Evolutionary conservation across 2,113 vertebrate species (phyloP).

Genomic region (Brachirus orientalis): DNA sequence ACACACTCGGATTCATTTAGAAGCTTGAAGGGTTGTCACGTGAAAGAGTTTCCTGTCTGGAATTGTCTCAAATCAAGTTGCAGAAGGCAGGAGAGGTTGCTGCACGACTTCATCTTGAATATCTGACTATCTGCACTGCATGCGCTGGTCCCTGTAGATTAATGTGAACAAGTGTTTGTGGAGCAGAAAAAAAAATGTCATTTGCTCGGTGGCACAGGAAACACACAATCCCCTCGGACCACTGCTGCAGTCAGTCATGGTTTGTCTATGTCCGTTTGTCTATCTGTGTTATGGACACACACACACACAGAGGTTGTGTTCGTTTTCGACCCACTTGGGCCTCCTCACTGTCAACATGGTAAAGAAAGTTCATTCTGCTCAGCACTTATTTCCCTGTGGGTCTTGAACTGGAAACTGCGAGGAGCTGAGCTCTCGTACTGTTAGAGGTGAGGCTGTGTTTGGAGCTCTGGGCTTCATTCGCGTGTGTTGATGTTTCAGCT

Average conservation of each 20-base stretch:
- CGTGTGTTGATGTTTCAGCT: conserved; percentile 66
- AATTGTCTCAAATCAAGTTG: no score
- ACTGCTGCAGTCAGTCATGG: conserved; percentile 50
- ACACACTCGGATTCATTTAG: conserved; percentile 26
- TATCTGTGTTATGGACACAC: conserved; percentile 44
- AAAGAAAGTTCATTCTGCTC: conserved; percentile 70
- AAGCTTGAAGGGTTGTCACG: conserved; percentile 8
- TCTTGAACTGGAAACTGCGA: conserved; percentile 63
- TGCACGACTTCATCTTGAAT: conserved; percentile 24
- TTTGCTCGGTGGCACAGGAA: conserved; percentile 69
- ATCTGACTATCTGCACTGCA: conserved; percentile 17
- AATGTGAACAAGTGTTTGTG: conserved; percentile 65
- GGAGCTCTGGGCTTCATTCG: conserved; percentile 59
- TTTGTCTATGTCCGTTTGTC: conserved; percentile 62
- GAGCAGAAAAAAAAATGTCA: conserved; percentile 76
- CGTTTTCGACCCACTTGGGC: conserved; percentile 52
- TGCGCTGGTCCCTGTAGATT: conserved; percentile 45
- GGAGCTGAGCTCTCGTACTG: conserved; percentile 51
- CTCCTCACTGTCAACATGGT: conserved; percentile 62
- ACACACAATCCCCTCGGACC: conserved; percentile 54
- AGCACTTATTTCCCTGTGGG: conserved; percentile 65
- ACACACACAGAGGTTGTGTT: conserved; percentile 36
- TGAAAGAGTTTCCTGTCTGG: no score
- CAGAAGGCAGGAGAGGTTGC: conserved; percentile 25
- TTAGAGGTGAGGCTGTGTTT: conserved; percentile 61